phyloP scores from a whole-genome alignment of 2,888 invertebrate species.

The Agonopterix arenella region DNA sequence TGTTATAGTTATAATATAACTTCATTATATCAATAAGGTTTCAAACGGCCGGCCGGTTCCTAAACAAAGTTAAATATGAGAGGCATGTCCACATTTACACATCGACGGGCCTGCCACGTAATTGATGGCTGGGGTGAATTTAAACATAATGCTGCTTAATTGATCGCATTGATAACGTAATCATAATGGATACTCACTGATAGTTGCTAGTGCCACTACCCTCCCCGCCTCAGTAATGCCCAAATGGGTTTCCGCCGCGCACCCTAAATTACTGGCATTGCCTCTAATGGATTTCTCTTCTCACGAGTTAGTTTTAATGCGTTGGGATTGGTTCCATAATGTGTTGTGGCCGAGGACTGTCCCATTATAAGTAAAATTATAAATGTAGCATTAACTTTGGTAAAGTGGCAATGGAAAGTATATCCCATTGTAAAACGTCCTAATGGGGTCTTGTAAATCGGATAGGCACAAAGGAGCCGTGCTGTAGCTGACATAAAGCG shows the following conservation, averaged over 20 bases:
- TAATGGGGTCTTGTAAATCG: conserved; percentile 51
- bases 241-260: conserved; percentile 46
- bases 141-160: conserved; percentile 66
- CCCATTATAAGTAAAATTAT: conserved; percentile 28
- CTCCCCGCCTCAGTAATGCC: conserved; percentile 39
- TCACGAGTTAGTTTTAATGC: conserved; percentile 35
- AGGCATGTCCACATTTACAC: conserved; percentile 34
- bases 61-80: neutral
- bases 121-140: conserved; percentile 62
- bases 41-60: no score
- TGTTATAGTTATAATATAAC: no score
- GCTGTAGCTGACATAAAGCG: conserved; percentile 60
- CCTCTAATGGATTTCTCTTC: conserved; percentile 40
- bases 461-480: conserved; percentile 56
- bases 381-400: conserved; percentile 19
- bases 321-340: conserved; percentile 26
- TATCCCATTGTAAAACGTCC: conserved; percentile 23
- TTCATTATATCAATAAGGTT: no score
- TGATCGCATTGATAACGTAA: conserved; percentile 60
- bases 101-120: conserved; percentile 38
- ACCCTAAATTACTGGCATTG: conserved; percentile 35
- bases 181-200: conserved; percentile 46
- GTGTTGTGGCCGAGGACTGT: conserved; percentile 19
- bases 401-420: conserved; percentile 4
- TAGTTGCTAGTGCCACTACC: conserved; percentile 22